Base-by-base conservation (phyloP, 35 echinoderm and acorn worm genomes). In the Holothuria glaberrima region DNA sequence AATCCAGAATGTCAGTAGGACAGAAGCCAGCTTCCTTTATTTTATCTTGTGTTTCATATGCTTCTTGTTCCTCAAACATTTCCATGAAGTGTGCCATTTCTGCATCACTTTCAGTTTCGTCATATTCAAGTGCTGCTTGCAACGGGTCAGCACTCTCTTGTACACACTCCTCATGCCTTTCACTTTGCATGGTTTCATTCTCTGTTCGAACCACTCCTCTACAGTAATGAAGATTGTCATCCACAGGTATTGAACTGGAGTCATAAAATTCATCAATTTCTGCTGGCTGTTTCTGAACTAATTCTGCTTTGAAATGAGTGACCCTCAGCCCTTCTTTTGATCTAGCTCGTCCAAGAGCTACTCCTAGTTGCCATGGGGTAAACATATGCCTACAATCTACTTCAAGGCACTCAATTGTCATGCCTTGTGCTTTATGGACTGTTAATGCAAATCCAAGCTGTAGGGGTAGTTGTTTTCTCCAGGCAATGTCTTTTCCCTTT, bases 331-430 rank as follows among this genome's bases (percentile, higher is more conserved):
- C 75, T 18, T 32, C 18, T 22, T 79, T 79, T 45, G 75, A 28
- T 20, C 48, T 32, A 14, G n/a, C 75, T 46, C 75, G 0, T 16
- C 31, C 75, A 38, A 46, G 45, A 18, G 75, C 75, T 22, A 87
- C 85, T 22, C 85, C 85, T 19, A 88, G 22, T 71, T 88, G 60
- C 9, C 85, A 62, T 68, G 85, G 85, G 4, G 30, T 21, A 20
- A 30, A 30, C 85, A 88, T 88, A 22, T 69, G 75, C 36, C 85
- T 16, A 38, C 85, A 88, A 19, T 88, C 85, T 22, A 88, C 85
- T 33, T 22, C 0, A 14, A 88, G 7, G 3, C 34, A 17, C 2
- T 88, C 65, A n/a, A 33, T 13, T 5, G 85, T 88, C 65, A 88
- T 68, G 35, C 63, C 63, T 25, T 88, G 85, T 5, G 85, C 30